Percentiles rank a stretch among this genome's conserved stretches.
These are phyloP conservation scores for Varecia variegata DNA, from an alignment of 2,797 vertebrate genomes.

Conservation along the genomic window DNA sequence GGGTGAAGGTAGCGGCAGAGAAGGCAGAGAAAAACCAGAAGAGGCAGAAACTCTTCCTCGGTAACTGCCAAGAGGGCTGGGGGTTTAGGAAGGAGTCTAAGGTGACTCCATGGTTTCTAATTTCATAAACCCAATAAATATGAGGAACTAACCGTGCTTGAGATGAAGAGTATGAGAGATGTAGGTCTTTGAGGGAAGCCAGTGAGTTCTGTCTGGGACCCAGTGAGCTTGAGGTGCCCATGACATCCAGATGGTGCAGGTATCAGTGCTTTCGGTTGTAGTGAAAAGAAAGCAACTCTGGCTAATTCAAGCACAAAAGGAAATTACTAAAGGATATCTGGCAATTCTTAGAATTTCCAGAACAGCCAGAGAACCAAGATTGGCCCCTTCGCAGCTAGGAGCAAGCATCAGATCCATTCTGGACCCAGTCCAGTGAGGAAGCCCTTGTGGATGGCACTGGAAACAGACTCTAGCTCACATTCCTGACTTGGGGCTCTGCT, in stretches of 20 bases:
- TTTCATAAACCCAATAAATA: background rate
- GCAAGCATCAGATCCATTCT: background rate
- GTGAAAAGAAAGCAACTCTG: background rate
- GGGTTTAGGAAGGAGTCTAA: background rate
- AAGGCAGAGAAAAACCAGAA: background rate
- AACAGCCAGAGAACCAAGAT: background rate
- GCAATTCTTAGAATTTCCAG: background rate
- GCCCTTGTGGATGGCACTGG: background rate
- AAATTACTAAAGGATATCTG: background rate
- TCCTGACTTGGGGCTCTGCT: background rate
- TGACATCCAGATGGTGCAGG: background rate
- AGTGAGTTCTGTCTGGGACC: background rate
- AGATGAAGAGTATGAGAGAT: background rate
- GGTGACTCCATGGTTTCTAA: background rate
- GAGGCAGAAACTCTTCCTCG: background rate
- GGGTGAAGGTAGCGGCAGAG: background rate
- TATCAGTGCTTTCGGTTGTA: background rate
- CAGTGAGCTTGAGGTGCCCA: background rate
- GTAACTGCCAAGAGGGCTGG: background rate
- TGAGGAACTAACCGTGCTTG: background rate
- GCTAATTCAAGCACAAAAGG: slow-evolving; percentile 5
- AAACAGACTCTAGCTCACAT: background rate
- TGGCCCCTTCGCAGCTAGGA: background rate
- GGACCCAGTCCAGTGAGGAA: background rate
- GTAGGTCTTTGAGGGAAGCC: background rate